Evolutionary conservation across 2,888 invertebrate genomes (phyloP).

Genomic region (Hirtodrosophila alboralis): DNA sequence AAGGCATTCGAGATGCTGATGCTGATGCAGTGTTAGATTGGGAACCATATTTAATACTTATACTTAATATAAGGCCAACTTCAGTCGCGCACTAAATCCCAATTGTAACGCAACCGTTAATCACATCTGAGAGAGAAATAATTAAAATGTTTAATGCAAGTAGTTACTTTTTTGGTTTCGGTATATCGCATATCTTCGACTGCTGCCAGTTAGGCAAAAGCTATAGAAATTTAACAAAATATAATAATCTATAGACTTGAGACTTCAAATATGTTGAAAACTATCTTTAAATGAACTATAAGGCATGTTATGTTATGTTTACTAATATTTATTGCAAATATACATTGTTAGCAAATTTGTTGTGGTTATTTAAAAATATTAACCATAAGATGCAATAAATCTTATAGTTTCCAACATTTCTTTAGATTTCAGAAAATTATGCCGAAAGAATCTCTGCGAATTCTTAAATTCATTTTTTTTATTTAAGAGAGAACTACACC

Average conservation of each 20-base stretch:
- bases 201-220: constrained; percentile 1
- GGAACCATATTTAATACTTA: background rate
- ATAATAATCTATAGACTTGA: background rate
- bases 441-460: no score
- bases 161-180: constrained; percentile 8
- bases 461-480: no score
- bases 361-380: no score
- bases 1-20: constrained; percentile 58
- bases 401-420: no score
- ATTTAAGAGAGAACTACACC: no score
- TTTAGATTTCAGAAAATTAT: no score
- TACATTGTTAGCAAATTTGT: no score
- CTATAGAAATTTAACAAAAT: background rate
- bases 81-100: constrained; percentile 82
- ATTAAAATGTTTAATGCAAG: constrained; percentile 17
- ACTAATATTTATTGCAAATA: no score
- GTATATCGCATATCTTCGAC: background rate
- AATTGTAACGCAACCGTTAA: constrained; percentile 81
- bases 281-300: no score
- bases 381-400: no score
- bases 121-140: constrained; percentile 44
- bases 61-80: constrained; percentile 23
- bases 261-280: no score
- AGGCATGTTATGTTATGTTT: no score
- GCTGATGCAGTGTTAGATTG: constrained; percentile 9